Evolutionary conservation across 2,113 vertebrate species (phyloP).

Genomic region (Mastomys coucha): DNA sequence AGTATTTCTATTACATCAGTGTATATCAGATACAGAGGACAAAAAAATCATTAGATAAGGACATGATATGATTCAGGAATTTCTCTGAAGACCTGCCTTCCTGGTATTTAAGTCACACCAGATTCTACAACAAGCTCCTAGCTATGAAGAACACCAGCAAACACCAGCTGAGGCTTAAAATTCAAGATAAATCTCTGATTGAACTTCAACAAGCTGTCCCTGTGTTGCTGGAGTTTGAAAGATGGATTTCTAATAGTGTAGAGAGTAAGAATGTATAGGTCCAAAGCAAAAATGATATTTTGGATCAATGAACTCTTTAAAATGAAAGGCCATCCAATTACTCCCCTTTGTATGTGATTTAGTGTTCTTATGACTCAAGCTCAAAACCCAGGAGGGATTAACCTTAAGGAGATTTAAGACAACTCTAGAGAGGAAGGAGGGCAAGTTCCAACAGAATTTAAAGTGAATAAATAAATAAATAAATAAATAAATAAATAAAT

Average conservation of each 20-base stretch:
- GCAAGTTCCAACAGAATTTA: too few relatives aligned
- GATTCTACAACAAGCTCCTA: background rate
- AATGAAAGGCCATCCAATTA: background rate
- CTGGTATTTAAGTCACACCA: background rate
- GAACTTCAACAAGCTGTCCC: background rate
- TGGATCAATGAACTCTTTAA: background rate
- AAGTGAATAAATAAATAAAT: too few relatives aligned
- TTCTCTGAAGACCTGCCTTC: background rate
- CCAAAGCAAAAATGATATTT: background rate
- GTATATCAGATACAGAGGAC: background rate
- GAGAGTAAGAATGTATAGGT: too few relatives aligned
- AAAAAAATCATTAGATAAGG: background rate
- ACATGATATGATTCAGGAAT: background rate
- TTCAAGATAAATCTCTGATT: background rate
- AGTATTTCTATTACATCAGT: background rate
- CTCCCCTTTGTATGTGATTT: background rate
- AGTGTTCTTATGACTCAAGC: background rate
- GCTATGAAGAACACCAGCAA: too few relatives aligned
- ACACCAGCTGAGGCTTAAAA: background rate
- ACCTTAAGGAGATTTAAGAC: background rate
- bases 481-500: too few relatives aligned
- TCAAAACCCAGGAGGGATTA: background rate
- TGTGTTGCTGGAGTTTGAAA: background rate
- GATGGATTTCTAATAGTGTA: background rate
- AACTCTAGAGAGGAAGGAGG: background rate